Evolutionary conservation across 1,140 invertebrate species (phyloP), one percentile per base, ranked within the genome.

Genomic region (Temnothorax longispinosus): DNA sequence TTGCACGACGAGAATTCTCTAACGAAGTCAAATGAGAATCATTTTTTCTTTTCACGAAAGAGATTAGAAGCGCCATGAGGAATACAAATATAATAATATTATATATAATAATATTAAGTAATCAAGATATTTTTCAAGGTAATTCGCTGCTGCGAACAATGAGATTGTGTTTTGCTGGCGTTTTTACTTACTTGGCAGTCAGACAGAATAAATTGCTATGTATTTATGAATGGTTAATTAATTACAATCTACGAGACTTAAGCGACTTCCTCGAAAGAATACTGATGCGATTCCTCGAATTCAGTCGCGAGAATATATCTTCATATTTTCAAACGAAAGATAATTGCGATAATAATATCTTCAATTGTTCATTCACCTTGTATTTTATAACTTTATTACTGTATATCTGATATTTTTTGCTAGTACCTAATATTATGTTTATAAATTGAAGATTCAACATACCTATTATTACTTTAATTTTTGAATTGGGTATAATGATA

Each of bases 181-280:
- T 1, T 4, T 81, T 87, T 74, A 56, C 27, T 27, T 27, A 27
- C 27, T 27, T 56, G 21, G 41, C 35, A 5, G 2, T 35, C n/a
- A 27, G 50, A 47, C 3, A 35, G 21, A 32, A 64, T 72, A 77
- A 67, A 87, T 85, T 76, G 7, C 3, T 58, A 35, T 52, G 18
- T 69, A 85, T 87, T 85, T 47, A 32, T 65, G 44, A 72, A 64
- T 3, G 41, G 10, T 52, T 62, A 87, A 76, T 85, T 87, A 87
- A 85, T 75, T 58, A 38, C 41, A 41, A 35, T 32, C 7, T 62
- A 69, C 13, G 15, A 13, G 35, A 64, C 44, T 32, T 44, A 50
- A 60, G 2, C 21, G 44, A 71, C 11, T 60, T 71, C 21, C 27
- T 65, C 56, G 35, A 69, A 80, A 69, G n/a, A 54, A 54, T 69